Percentiles rank a stretch among this genome's conserved stretches.
These are phyloP conservation scores for Synanthedon vespiformis DNA, from an alignment of 2,888 invertebrate genomes.

Conservation along the genomic window DNA sequence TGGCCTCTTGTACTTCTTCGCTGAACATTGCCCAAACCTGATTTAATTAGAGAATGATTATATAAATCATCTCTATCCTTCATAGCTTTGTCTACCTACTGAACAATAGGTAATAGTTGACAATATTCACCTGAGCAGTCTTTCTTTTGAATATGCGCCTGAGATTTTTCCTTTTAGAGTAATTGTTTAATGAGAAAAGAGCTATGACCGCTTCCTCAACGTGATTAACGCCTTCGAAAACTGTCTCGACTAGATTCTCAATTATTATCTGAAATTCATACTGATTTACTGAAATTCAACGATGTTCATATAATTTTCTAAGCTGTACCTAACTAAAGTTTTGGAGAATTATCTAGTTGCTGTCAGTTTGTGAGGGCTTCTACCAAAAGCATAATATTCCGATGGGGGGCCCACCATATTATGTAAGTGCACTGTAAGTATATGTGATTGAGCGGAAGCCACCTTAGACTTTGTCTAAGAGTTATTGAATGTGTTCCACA, in stretches of 20 bases:
- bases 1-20: slow-evolving; percentile 79
- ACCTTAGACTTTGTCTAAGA: no score
- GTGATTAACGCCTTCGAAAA: slow-evolving; percentile 83
- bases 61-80: neutral
- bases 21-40: slow-evolving; percentile 82
- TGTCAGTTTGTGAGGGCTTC: no score
- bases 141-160: slow-evolving; percentile 77
- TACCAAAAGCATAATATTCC: no score
- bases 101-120: no score
- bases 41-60: neutral
- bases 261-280: slow-evolving; percentile 73
- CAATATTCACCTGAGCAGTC: slow-evolving; percentile 65
- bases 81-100: no score
- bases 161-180: slow-evolving; percentile 80
- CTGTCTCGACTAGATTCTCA: slow-evolving; percentile 83
- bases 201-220: slow-evolving; percentile 85
- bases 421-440: no score
- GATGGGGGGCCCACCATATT: no score
- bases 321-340: no score
- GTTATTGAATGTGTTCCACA: no score
- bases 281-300: neutral
- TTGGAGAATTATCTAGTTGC: no score
- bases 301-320: neutral
- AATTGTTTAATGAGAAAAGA: slow-evolving; percentile 81
- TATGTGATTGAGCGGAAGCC: no score